Percentiles rank a stretch among this genome's conserved stretches.
Evolutionary conservation across 2,113 vertebrate species (phyloP).

Genomic region (Hyperopisus bebe): DNA sequence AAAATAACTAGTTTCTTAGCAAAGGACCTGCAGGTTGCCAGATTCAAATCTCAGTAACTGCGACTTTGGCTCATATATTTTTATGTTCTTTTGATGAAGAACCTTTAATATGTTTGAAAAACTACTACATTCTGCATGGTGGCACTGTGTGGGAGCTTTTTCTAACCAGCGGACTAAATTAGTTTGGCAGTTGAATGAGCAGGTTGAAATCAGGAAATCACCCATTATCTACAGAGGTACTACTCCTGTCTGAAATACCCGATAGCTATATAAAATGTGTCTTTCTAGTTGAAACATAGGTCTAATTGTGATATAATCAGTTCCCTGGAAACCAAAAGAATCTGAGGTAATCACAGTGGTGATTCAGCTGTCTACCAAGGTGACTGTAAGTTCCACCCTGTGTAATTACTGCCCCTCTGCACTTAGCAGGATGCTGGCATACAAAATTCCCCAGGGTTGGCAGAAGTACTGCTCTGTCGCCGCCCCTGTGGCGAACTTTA

Average conservation of each 20-base stretch:
- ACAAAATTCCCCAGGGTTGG: background rate
- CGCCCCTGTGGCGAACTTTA: background rate
- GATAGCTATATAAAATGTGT: background rate
- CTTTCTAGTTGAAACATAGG: background rate
- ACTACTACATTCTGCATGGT: background rate
- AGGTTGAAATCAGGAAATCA: background rate
- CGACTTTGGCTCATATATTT: background rate
- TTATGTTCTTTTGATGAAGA: background rate
- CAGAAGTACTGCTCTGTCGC: background rate
- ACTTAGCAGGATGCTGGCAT: background rate
- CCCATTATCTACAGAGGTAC: background rate
- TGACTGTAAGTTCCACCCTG: background rate
- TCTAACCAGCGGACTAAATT: background rate
- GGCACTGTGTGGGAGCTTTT: background rate
- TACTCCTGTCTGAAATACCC: background rate
- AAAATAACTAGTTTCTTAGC: background rate
- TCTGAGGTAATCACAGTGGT: background rate
- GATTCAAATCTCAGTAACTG: background rate
- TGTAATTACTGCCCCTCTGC: background rate
- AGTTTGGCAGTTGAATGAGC: background rate
- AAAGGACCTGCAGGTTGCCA: background rate
- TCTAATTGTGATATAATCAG: slow-evolving; percentile 4
- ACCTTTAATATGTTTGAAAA: background rate
- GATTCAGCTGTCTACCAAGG: background rate
- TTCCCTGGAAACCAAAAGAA: background rate